Evolutionary conservation across 2,888 invertebrate genomes (phyloP).

Genomic region (Apeira syringaria): DNA sequence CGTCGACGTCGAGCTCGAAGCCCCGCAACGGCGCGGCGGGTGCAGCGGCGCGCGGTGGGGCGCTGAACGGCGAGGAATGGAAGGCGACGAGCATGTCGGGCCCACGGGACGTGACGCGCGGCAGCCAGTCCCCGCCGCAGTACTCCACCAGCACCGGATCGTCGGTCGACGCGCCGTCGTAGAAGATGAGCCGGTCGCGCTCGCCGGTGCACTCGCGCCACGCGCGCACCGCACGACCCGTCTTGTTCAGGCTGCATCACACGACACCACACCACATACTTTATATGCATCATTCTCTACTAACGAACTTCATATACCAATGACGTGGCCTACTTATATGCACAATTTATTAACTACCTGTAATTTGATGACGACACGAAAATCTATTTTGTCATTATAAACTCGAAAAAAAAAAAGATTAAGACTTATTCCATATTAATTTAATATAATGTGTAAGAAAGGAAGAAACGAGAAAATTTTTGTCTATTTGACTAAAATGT

Average conservation of each 20-base stretch:
- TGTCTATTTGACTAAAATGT: no score
- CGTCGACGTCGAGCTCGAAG: slow-evolving; percentile 92
- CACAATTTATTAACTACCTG: no score
- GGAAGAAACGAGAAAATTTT: no score
- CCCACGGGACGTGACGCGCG: slow-evolving; percentile 87
- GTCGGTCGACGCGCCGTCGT: slow-evolving; percentile 92
- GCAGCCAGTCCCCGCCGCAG: slow-evolving; percentile 94
- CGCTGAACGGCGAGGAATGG: slow-evolving; percentile 92
- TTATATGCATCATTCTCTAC: no score
- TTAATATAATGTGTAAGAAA: no score
- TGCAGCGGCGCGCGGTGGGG: slow-evolving; percentile 86
- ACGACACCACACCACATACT: no score
- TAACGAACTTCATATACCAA: no score
- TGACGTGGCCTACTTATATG: no score
- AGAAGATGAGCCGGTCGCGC: slow-evolving; percentile 92
- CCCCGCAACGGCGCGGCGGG: slow-evolving; percentile 89
- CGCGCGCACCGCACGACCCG: slow-evolving; percentile 88
- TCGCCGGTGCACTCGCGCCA: slow-evolving; percentile 94
- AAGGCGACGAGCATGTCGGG: slow-evolving; percentile 95
- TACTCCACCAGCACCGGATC: slow-evolving; percentile 93
- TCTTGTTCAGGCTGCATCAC: slow-evolving; percentile 89
- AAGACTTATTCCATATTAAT: no score
- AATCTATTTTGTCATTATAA: no score
- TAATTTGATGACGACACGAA: no score
- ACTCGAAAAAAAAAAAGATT: no score